Evolutionary conservation across 1,140 invertebrate species (phyloP), one percentile per base, ranked within the genome.

Genomic region (Physella acuta): DNA sequence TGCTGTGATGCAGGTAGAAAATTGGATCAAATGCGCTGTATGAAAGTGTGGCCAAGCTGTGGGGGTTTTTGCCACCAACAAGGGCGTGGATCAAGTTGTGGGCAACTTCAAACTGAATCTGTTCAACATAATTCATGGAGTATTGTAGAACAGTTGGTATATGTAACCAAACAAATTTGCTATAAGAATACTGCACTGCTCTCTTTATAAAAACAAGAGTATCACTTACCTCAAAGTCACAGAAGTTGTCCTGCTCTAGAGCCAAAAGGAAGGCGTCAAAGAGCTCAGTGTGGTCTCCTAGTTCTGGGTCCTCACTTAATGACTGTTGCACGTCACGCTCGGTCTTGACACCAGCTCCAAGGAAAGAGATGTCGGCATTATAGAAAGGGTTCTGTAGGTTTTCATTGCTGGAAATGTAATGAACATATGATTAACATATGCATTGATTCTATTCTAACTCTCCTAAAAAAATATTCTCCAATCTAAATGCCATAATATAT

Each of bases 321-420:
- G n/a, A n/a, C n/a, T n/a, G n/a, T n/a, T n/a, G n/a, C 4, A 44
- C 59, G 28, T 3, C 2, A 20, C n/a, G 70, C 52, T 30, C 44
- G 14, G 56, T 60, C n/a, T 26, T 52, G 2, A 14, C 33, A 31
- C 34, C 52, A 37, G 37, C n/a, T 30, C 66, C 65, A 0, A 63
- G 49, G 51, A 75, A 75, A 26, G 56, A 68, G 2, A 75, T 58
- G 5, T 24, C 31, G n/a, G 68, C 73, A 44, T 72, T 49, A 53
- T 68, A 58, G 65, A 73, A 76, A 5, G 74, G 74, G 49, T 76
- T 76, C n/a, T n/a, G n/a, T n/a, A n/a, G n/a, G n/a, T n/a, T n/a
- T n/a, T n/a, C n/a, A n/a, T n/a, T n/a, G n/a, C n/a, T n/a, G n/a
- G n/a, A n/a, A n/a, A n/a, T n/a, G n/a, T n/a, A n/a, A n/a, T n/a